A percentile compares a stretch with the other conserved stretches of the same genome.
These are phyloP conservation scores for Cebus imitator DNA, from an alignment of 2,113 vertebrate genomes.

Conservation along the genomic window DNA sequence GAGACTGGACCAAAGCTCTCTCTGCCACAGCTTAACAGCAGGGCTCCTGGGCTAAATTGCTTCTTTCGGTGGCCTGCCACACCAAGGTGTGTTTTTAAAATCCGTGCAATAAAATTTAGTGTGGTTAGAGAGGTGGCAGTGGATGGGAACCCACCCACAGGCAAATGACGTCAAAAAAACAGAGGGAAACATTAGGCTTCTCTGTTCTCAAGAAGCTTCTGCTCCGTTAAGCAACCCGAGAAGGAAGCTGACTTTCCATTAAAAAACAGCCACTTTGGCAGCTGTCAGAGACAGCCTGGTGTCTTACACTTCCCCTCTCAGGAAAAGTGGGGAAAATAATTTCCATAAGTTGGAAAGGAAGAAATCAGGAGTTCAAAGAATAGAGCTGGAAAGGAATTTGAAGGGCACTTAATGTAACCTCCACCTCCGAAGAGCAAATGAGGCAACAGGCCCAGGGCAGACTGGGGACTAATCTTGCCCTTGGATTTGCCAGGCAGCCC, in stretches of 20 bases:
- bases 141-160: constrained; percentile 73
- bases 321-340: constrained; percentile 67
- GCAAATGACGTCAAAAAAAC: constrained; percentile 72
- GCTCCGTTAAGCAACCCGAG: constrained; percentile 70
- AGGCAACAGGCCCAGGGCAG: neutral
- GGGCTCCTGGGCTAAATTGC: neutral
- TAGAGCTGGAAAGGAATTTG: constrained; percentile 14
- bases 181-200: constrained; percentile 71
- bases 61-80: constrained; percentile 56
- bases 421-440: neutral
- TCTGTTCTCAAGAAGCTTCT: constrained; percentile 74
- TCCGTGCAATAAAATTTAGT: constrained; percentile 69
- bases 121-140: constrained; percentile 55
- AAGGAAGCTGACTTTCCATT: constrained; percentile 77
- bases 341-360: constrained; percentile 69
- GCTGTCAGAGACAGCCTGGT: constrained; percentile 64
- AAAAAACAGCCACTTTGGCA: constrained; percentile 67
- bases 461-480: neutral
- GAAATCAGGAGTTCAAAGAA: constrained; percentile 53
- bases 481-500: neutral
- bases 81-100: constrained; percentile 64
- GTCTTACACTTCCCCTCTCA: constrained; percentile 66
- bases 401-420: neutral
- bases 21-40: neutral
- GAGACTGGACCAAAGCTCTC: neutral